A percentile compares a stretch with the other conserved stretches of the same genome.
phyloP scores from a whole-genome alignment of 2,888 invertebrate genomes.

The Acleris cristana region DNA sequence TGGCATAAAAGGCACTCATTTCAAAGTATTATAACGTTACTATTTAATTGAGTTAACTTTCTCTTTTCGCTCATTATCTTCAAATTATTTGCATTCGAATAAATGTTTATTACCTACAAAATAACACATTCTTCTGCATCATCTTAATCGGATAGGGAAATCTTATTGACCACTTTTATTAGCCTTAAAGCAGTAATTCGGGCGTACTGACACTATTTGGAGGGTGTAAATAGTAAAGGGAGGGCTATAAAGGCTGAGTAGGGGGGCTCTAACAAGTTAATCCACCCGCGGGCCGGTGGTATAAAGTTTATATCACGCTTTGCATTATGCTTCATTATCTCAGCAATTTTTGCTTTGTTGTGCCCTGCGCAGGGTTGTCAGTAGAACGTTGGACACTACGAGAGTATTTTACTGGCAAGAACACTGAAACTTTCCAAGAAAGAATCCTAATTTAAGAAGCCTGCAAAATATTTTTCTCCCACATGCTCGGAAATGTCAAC shows the following conservation, averaged over 20 bases:
- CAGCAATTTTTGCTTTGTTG: slow-evolving; percentile 77
- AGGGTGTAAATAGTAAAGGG: slow-evolving; percentile 36
- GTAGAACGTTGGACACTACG: background rate
- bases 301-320: slow-evolving; percentile 78
- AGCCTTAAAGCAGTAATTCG: slow-evolving; percentile 29
- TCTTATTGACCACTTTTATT: slow-evolving; percentile 28
- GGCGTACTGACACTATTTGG: slow-evolving; percentile 36
- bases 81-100: background rate
- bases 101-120: background rate
- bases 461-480: no score
- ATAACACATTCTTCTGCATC: background rate
- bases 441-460: no score
- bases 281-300: slow-evolving; percentile 68
- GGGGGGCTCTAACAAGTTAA: slow-evolving; percentile 73
- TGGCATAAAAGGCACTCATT: background rate
- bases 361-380: slow-evolving; percentile 59
- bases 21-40: no score
- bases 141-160: slow-evolving; percentile 21
- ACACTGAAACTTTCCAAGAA: no score
- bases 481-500: no score
- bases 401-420: no score
- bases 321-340: slow-evolving; percentile 80
- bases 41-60: no score
- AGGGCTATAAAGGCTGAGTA: slow-evolving; percentile 38
- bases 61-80: background rate